phyloP scores from a whole-genome alignment of 2,113 vertebrate genomes.

The Scophthalmus maximus region DNA sequence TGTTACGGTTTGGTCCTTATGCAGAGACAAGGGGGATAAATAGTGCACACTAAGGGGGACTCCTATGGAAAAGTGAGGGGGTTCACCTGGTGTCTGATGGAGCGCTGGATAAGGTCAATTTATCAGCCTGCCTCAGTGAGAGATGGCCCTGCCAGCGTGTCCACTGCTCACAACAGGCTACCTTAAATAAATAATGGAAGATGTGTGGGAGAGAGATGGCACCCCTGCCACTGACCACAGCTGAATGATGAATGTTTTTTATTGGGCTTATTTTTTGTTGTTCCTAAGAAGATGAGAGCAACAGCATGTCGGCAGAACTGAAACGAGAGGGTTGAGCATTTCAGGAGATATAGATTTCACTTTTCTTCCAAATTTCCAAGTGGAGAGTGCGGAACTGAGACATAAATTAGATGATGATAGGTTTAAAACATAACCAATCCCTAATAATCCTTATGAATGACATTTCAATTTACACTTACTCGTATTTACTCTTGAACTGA shows the following conservation, averaged over 20 bases:
- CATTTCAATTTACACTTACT: not conserved
- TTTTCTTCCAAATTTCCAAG: not conserved
- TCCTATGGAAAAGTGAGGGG: constrained; percentile 8
- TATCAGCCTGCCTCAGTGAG: constrained; percentile 58
- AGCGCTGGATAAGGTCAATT: constrained; percentile 55
- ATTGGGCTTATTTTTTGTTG: constrained; percentile 16
- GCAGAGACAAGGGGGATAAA: constrained; percentile 17
- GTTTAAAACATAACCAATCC: not conserved
- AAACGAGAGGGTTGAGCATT: not conserved
- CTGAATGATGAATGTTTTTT: constrained; percentile 41
- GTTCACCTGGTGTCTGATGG: constrained; percentile 66
- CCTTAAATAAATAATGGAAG: constrained; percentile 65
- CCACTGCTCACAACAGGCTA: constrained; percentile 50
- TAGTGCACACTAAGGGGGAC: constrained; percentile 39
- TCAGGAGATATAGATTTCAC: not conserved
- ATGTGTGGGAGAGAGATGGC: constrained; percentile 25
- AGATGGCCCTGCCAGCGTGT: constrained; percentile 44
- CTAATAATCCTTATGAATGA: not conserved
- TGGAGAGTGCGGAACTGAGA: not conserved
- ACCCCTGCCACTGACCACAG: constrained; percentile 30
- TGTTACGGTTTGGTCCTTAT: not conserved
- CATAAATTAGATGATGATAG: not conserved
- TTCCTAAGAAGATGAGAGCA: constrained; percentile 3
- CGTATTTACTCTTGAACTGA: not conserved
- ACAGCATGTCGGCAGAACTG: not conserved